A percentile compares a stretch with the other conserved stretches of the same genome.
These are phyloP conservation scores for Oxytorus armatus DNA, from an alignment of 2,888 invertebrate genomes.

Conservation along the genomic window DNA sequence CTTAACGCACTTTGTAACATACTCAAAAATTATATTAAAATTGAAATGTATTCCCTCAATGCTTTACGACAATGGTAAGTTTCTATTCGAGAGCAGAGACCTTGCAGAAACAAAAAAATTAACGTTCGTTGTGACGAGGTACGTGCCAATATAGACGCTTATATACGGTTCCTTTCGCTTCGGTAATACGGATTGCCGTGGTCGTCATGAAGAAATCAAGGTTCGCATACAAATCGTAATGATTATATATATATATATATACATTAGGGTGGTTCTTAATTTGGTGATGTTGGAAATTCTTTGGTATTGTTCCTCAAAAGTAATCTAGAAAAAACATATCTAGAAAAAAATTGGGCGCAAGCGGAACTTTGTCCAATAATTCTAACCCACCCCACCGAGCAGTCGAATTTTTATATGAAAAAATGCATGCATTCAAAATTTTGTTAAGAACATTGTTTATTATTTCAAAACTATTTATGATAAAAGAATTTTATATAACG, in stretches of 20 bases:
- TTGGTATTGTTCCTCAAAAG: too few species aligned
- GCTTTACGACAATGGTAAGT: not conserved
- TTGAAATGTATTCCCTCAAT: slow-evolving; percentile 16
- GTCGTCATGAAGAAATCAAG: slow-evolving; percentile 27
- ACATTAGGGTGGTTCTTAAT: too few species aligned
- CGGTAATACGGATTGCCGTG: slow-evolving; percentile 2
- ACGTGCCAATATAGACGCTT: slow-evolving; percentile 21
- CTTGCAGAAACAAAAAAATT: slow-evolving; percentile 6
- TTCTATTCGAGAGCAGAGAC: slow-evolving; percentile 5
- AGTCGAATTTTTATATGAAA: too few species aligned
- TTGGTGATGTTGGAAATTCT: too few species aligned
- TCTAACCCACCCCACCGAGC: too few species aligned
- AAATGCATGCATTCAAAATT: too few species aligned
- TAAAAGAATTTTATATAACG: too few species aligned
- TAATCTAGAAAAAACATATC: too few species aligned
- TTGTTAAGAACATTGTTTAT: too few species aligned
- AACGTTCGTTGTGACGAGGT: slow-evolving; percentile 17
- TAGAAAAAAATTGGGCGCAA: too few species aligned
- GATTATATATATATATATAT: slow-evolving; percentile 29
- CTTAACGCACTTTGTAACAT: not conserved
- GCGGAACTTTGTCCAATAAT: too few species aligned
- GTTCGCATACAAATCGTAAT: slow-evolving; percentile 26
- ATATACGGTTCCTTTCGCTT: slow-evolving; percentile 37
- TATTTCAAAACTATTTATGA: too few species aligned
- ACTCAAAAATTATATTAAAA: slow-evolving; percentile 30